phyloP scores from a whole-genome alignment of 2,113 vertebrate species.

The Sitta europaea region DNA sequence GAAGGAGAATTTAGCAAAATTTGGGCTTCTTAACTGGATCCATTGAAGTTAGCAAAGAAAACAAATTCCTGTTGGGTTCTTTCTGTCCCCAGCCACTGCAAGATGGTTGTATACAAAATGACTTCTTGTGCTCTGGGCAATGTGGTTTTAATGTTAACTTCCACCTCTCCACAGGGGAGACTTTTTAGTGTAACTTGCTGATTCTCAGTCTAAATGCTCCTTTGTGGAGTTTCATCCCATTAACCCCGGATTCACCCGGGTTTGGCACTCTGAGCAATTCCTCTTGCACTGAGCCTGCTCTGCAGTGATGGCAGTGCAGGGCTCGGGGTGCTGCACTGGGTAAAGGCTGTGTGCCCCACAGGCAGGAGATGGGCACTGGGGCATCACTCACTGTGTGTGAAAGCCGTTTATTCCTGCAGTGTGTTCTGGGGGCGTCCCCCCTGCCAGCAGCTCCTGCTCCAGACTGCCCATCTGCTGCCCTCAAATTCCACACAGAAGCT shows the following conservation, averaged over 20 bases:
- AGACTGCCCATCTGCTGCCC: conserved; percentile 2
- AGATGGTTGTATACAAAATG: background rate
- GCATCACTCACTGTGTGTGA: background rate
- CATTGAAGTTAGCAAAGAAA: background rate
- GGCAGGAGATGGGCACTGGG: background rate
- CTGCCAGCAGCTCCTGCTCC: background rate
- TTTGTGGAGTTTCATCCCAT: background rate
- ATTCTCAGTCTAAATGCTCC: background rate
- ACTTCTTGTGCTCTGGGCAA: conserved; percentile 20
- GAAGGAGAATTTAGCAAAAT: background rate
- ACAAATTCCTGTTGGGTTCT: background rate
- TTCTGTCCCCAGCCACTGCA: background rate
- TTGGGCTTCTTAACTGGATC: background rate
- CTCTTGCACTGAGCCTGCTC: background rate
- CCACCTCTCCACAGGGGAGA: background rate
- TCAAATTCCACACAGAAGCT: background rate
- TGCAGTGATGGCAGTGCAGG: rapidly evolving
- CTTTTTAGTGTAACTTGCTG: background rate
- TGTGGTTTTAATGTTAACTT: conserved; percentile 37
- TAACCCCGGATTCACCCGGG: conserved; percentile 18
- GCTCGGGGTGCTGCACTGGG: background rate
- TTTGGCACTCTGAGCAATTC: background rate
- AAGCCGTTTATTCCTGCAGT: background rate
- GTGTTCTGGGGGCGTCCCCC: background rate
- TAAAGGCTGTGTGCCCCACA: background rate